Conservation (phyloP, 2,797 vertebrate species). For the Tragelaphus eurycerus region DNA sequence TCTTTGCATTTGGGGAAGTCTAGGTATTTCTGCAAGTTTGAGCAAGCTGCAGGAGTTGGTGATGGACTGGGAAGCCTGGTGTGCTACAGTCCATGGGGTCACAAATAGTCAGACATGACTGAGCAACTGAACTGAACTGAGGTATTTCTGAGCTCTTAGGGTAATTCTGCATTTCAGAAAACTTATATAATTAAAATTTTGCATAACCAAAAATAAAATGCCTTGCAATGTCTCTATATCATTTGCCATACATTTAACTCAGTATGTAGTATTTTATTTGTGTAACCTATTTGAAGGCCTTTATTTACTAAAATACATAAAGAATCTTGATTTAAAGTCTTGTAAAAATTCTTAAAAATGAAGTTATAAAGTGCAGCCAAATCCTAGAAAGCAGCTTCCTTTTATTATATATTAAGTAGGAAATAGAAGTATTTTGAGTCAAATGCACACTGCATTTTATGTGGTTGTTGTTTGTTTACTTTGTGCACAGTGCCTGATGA, state of each 20-base stretch:
- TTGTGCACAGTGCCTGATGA: background rate
- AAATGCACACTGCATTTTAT: background rate
- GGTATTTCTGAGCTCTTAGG: background rate
- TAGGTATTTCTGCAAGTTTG: background rate
- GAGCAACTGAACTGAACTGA: background rate
- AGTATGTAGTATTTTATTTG: background rate
- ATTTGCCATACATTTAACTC: background rate
- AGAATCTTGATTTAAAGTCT: background rate
- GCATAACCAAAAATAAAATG: background rate
- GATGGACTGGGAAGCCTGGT: background rate
- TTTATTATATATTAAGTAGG: background rate
- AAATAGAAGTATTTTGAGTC: background rate
- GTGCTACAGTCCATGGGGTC: background rate
- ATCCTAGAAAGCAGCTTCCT: background rate
- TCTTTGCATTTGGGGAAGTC: background rate
- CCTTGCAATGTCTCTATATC: background rate
- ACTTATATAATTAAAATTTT: background rate
- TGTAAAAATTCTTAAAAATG: background rate
- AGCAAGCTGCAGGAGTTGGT: background rate
- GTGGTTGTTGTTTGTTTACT: background rate
- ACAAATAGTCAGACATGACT: background rate
- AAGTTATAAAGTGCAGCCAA: background rate
- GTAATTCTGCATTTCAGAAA: background rate
- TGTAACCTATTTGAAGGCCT: background rate
- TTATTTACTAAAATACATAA: background rate